phyloP scores from a whole-genome alignment of 1,140 invertebrate species.

The Mya arenaria region DNA sequence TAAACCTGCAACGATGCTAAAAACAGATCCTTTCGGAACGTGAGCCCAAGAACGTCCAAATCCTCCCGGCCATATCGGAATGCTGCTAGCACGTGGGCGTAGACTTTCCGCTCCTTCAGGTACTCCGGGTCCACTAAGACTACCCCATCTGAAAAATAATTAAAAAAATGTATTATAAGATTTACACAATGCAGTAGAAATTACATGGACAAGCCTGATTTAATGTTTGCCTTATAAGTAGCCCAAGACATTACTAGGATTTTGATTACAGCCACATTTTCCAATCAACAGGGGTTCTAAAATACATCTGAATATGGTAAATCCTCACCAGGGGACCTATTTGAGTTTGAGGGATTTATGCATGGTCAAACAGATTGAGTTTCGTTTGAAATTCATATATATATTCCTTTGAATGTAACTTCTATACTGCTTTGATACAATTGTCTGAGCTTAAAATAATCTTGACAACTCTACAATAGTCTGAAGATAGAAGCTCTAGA shows the following conservation, averaged over 20 bases:
- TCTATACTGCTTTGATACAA: too few species aligned
- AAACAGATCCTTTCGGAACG: conserved; percentile 99
- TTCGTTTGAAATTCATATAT: too few species aligned
- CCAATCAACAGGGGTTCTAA: too few species aligned
- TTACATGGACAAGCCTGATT: background rate
- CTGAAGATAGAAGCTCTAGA: too few species aligned
- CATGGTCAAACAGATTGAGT: too few species aligned
- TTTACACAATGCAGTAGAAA: background rate
- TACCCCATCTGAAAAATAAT: conserved; percentile 92
- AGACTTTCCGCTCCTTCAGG: conserved; percentile 90
- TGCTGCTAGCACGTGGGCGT: conserved; percentile 97
- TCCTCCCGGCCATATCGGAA: conserved; percentile 99
- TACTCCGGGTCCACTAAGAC: conserved; percentile 99
- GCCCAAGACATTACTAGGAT: background rate
- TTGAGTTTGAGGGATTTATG: too few species aligned
- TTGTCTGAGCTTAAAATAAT: too few species aligned
- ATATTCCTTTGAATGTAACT: too few species aligned
- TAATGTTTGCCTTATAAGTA: background rate
- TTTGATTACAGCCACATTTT: background rate
- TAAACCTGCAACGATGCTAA: conserved; percentile 91
- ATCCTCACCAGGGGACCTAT: too few species aligned
- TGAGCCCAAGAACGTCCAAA: conserved; percentile 97
- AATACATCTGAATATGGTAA: too few species aligned
- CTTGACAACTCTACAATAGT: too few species aligned
- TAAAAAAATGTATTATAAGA: conserved; percentile 5